Conservation (phyloP, 2,113 vertebrate genomes). For the Nematolebias whitei region DNA sequence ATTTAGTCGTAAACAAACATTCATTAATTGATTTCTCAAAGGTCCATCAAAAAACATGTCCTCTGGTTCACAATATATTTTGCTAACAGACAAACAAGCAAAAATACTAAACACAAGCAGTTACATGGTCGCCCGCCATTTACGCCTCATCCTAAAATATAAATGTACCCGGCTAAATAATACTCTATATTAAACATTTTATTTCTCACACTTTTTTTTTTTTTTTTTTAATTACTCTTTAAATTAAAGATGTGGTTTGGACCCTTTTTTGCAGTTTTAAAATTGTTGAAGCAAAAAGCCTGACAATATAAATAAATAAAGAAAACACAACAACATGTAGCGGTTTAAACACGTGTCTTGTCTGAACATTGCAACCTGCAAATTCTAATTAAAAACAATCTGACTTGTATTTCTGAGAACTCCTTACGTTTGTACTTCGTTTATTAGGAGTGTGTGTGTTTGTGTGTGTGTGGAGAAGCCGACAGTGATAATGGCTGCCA, state of each 20-base stretch:
- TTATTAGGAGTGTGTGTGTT: conserved; percentile 6
- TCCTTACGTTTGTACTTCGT: neutral
- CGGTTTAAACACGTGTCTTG: neutral
- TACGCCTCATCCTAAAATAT: too few species aligned
- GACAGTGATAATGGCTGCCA: conserved; percentile 35
- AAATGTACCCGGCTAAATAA: too few species aligned
- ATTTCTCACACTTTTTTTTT: neutral
- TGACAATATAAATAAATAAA: neutral
- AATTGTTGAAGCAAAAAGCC: neutral
- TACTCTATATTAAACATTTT: too few species aligned
- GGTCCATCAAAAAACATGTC: too few species aligned
- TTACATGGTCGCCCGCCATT: too few species aligned
- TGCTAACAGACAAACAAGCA: too few species aligned
- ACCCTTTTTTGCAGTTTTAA: neutral
- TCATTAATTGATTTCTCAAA: too few species aligned
- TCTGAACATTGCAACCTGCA: neutral
- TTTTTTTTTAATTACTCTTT: too few species aligned
- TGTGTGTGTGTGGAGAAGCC: conserved; percentile 21
- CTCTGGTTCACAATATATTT: too few species aligned
- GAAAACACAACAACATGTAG: neutral
- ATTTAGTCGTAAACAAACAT: too few species aligned
- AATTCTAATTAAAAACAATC: conserved; percentile 2
- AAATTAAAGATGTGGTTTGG: neutral
- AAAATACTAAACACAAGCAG: too few species aligned
- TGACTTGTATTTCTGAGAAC: neutral